Evolutionary conservation across 2,888 invertebrate species (phyloP).

Genomic region (Aphelenchoides bicaudatus): DNA sequence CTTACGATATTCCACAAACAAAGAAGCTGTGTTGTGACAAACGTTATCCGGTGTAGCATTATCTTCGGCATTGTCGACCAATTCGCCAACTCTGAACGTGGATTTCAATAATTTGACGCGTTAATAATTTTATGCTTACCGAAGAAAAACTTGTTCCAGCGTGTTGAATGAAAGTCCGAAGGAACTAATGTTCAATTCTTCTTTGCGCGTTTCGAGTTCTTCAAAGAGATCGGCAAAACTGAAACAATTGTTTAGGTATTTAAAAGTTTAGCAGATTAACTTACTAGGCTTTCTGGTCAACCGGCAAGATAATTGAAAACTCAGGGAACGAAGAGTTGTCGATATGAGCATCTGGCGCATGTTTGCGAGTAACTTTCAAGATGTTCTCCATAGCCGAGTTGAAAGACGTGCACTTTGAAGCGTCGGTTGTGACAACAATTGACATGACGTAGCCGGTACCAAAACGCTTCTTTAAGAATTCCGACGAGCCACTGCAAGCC

Average conservation of each 20-base stretch:
- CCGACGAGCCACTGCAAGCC: constrained; percentile 43
- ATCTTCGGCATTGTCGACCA: constrained; percentile 32
- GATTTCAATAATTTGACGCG: too few species aligned
- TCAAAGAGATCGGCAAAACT: constrained; percentile 45
- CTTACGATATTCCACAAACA: background rate
- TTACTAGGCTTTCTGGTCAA: constrained; percentile 29
- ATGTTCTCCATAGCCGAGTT: constrained; percentile 19
- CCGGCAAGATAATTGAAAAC: constrained; percentile 31
- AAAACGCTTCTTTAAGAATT: constrained; percentile 46
- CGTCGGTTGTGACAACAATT: constrained; percentile 29
- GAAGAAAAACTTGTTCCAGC: constrained; percentile 53
- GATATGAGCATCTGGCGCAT: constrained; percentile 29
- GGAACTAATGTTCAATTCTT: constrained; percentile 29
- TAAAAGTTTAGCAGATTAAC: constrained; percentile 13
- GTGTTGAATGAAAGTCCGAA: constrained; percentile 54
- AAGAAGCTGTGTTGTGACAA: background rate
- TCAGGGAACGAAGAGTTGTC: constrained; percentile 26
- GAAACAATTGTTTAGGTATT: too few species aligned
- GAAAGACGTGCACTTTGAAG: background rate
- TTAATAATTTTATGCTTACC: constrained; percentile 14
- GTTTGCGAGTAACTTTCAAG: constrained; percentile 23
- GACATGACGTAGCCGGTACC: constrained; percentile 50
- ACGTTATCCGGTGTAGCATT: constrained; percentile 3
- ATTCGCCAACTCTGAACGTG: constrained; percentile 41
- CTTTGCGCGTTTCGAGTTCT: constrained; percentile 38